Base-by-base conservation (phyloP, 1,140 invertebrate species). In the Drosophila pachea region DNA sequence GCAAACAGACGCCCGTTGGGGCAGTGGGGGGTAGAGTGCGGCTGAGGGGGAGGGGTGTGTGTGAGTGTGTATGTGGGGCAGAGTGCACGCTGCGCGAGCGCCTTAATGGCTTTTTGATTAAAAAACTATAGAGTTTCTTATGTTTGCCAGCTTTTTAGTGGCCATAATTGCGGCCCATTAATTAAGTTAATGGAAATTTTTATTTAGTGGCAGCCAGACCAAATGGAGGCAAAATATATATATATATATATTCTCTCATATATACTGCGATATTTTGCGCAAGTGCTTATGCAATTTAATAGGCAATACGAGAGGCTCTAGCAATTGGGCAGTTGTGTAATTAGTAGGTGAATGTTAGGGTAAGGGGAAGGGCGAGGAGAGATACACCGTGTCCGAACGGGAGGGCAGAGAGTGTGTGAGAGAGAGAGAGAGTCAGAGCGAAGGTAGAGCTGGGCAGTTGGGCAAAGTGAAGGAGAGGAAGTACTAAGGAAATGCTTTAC, bases 151-250 rank as follows among this genome's bases (percentile, higher is more conserved):
- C 58, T 71, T 79, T 86, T 86, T 86, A 86, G 74, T 86, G 71
- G 54, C 77, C 74, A 72, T 86, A 71, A 84, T 71, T 81, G 61
- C 50, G 52, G 54, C 62, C 56, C 68, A 86, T 86, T 86, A 86
- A 86, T 86, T 86, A 86, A 86, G 64, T 81, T 86, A 86, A 86
- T 86, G 82, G 81, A 75, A 76, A 77, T 86, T 86, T 70, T 77
- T 75, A 86, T 86, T 77, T 81, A 60, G 68, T 56, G 59, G 58
- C 63, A 72, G 35, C 31, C 49, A 52, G 50, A 62, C 47, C 40
- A 63, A 68, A 35, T 68, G 58, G 59, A 50, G 5, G 38, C 38
- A 29, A 50, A 49, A 56, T n/a, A n/a, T n/a, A 54, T 22, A 42
- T 29, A 6, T 8, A 42, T 31, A 43, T 45, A 31, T 22, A 63